Evolutionary conservation across 2,888 invertebrate species (phyloP), one percentile per base, ranked within the genome.

Genomic region (Prosapia bicincta): DNA sequence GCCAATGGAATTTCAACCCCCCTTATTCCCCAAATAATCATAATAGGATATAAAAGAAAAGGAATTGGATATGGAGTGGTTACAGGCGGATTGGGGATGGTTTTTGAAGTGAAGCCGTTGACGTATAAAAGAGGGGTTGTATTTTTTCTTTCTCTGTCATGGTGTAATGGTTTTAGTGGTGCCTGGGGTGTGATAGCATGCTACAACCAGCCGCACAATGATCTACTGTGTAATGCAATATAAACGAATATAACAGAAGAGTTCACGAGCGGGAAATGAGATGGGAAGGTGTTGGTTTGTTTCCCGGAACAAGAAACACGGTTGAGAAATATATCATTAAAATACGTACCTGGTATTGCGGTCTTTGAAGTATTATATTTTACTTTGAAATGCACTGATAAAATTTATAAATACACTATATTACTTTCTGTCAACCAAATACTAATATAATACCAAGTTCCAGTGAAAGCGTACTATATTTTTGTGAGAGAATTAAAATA

Each of bases 11-110:
- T 66, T 67, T 69, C 71, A 43, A 28, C 66, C 69, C 69, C 76
- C 72, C 76, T 72, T 76, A 78, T 76, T 81, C 81, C 81, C 81
- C 80, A 72, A 80, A 80, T 80, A 80, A 81, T 81, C 81, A 80
- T 81, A 80, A 80, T 79, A 79, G 78, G 79, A 79, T 79, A 80
- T 66, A 77, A 73, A 78, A 74, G 76, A 77, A 66, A 71, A 72
- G 75, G 66, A 74, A 69, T 74, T 43, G 74, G 54, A 20, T 54
- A 69, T 65, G 75, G 30, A 74, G 74, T 68, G 26, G 74, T 76
- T 73, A 69, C 74, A 20, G 78, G 77, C 78, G 74, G 74, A 54
- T 67, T 69, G 65, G 69, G 74, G 74, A 69, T 65, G 74, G 69
- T 69, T 74, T 72, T 69, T 69, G 54, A 70, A 43, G 32, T 69